Evolutionary conservation across 1,140 invertebrate genomes (phyloP).

Genomic region (Sycophila sp.): DNA sequence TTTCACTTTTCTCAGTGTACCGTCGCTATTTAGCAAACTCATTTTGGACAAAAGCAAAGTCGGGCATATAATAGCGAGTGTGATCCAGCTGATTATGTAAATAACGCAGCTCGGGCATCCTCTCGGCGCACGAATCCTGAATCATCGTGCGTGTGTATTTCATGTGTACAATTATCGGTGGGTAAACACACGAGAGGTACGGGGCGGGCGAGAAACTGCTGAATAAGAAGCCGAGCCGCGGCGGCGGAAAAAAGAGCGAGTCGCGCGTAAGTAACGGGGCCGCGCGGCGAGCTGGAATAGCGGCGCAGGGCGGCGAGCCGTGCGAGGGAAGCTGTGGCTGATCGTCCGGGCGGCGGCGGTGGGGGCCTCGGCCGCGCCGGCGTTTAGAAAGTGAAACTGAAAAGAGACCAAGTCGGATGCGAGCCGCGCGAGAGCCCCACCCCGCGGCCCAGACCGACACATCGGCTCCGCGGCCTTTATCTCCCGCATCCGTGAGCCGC

Average conservation of each 20-base stretch:
- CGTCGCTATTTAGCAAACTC: too few relatives aligned
- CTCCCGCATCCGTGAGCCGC: not conserved
- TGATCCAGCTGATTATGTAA: too few relatives aligned
- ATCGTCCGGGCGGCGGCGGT: not conserved
- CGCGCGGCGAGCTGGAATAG: constrained; percentile 17
- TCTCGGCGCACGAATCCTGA: too few relatives aligned
- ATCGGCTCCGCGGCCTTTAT: not conserved
- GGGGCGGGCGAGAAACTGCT: not conserved
- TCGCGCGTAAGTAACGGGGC: not conserved
- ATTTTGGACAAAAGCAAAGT: too few relatives aligned
- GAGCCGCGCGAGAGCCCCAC: constrained; percentile 33
- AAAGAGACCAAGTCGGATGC: constrained; percentile 43
- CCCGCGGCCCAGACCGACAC: not conserved
- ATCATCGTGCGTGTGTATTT: too few relatives aligned
- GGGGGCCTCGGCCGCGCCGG: constrained; percentile 13
- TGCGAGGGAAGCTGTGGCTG: constrained; percentile 32
- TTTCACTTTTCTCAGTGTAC: too few relatives aligned
- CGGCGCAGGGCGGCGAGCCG: constrained; percentile 19
- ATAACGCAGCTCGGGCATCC: too few relatives aligned
- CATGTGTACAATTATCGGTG: not conserved
- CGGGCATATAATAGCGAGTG: too few relatives aligned
- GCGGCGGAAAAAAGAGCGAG: not conserved
- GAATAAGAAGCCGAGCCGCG: not conserved
- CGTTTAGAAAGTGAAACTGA: constrained; percentile 58
- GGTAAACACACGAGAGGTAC: not conserved